phyloP scores from a whole-genome alignment of 2,113 vertebrate species.

The Osmerus mordax region DNA sequence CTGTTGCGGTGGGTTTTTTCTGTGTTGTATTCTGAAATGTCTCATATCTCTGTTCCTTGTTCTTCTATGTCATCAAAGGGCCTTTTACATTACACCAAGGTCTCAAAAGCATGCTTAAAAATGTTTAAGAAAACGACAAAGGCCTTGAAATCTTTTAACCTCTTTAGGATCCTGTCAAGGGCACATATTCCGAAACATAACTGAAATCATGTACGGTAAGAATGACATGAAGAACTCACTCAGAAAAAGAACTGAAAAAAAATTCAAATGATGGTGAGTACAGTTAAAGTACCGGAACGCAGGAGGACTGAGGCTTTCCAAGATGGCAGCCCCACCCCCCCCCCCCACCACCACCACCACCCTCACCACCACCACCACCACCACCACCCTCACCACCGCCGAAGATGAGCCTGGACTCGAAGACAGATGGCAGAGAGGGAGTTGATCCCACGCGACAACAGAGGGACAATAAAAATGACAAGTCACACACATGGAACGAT shows the following conservation, averaged over 20 bases:
- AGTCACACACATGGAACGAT: slow-evolving; percentile 9
- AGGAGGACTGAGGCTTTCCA: not conserved
- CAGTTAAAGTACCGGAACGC: slow-evolving; percentile 20
- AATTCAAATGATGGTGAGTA: slow-evolving; percentile 30
- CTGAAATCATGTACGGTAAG: not conserved
- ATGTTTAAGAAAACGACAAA: too few species aligned
- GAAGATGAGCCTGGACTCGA: slow-evolving; percentile 27
- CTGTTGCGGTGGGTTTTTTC: too few species aligned
- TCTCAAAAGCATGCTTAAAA: too few species aligned
- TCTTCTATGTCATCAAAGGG: too few species aligned
- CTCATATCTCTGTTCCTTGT: too few species aligned
- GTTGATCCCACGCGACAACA: slow-evolving; percentile 44
- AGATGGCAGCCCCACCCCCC: too few species aligned
- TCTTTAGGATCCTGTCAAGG: too few species aligned
- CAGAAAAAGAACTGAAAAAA: not conserved
- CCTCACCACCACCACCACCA: slow-evolving; percentile 2
- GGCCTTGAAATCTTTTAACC: too few species aligned
- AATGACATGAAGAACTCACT: slow-evolving; percentile 4
- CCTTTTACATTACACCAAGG: too few species aligned
- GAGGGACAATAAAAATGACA: slow-evolving; percentile 23
- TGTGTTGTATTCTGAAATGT: too few species aligned
- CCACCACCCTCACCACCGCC: slow-evolving; percentile 30
- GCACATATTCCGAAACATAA: too few species aligned
- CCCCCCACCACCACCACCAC: too few species aligned
- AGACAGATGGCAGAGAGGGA: slow-evolving; percentile 43